Conservation (phyloP, 2,888 invertebrate species). For the Oligia fasciuncula region DNA sequence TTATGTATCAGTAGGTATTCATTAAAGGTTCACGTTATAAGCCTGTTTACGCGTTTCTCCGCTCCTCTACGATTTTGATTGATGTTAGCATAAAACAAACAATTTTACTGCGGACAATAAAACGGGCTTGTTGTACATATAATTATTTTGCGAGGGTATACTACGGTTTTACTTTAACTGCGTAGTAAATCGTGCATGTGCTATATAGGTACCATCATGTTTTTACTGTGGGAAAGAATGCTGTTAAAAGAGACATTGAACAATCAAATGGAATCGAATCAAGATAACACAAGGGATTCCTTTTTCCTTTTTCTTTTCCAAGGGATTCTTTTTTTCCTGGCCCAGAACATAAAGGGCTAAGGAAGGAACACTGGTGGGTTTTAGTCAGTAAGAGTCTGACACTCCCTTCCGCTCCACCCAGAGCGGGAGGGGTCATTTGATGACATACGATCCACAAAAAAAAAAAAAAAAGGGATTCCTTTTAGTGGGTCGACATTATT, state of each 20-base stretch:
- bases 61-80: constrained; percentile 62
- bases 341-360: too few species aligned
- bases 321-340: too few species aligned
- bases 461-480: constrained; percentile 18
- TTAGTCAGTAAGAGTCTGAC: too few species aligned
- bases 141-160: constrained; percentile 72
- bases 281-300: constrained; percentile 60
- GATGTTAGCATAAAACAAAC: constrained; percentile 72
- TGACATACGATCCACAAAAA: too few species aligned
- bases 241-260: constrained; percentile 69
- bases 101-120: constrained; percentile 74
- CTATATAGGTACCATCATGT: constrained; percentile 56
- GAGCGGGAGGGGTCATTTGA: too few species aligned
- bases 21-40: constrained; percentile 15
- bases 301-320: too few species aligned
- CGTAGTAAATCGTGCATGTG: constrained; percentile 68
- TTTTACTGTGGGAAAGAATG: constrained; percentile 74
- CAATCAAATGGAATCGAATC: constrained; percentile 70
- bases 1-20: constrained; percentile 18
- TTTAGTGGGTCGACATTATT: too few species aligned
- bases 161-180: constrained; percentile 65
- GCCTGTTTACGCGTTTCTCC: constrained; percentile 46
- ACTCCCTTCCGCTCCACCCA: too few species aligned
- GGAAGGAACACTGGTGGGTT: too few species aligned
- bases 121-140: constrained; percentile 57